Percentiles rank a stretch among this genome's conserved stretches.
Conservation (phyloP, 2,797 vertebrate species). For the Leucoraja ocellata region DNA sequence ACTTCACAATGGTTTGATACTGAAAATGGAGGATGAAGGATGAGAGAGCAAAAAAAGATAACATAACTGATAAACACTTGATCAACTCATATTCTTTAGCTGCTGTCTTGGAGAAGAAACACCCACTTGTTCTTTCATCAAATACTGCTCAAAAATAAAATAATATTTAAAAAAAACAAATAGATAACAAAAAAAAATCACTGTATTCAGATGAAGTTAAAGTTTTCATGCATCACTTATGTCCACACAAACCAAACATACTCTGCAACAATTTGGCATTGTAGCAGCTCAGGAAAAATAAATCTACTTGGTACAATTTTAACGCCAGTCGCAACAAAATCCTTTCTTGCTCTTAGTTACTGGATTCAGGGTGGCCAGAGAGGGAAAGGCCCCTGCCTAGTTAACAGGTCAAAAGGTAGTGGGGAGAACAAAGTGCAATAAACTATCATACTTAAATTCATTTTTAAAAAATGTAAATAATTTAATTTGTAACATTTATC, state of each 20-base stretch:
- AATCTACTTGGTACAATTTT: background rate
- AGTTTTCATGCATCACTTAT: background rate
- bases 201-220: background rate
- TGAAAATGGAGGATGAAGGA: background rate
- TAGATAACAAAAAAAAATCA: background rate
- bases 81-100: background rate
- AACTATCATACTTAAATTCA: background rate
- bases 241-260: background rate
- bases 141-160: background rate
- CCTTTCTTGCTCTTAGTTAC: no score
- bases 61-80: background rate
- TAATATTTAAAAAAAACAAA: background rate
- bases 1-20: background rate
- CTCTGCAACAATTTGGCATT: background rate
- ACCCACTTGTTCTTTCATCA: background rate
- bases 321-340: background rate
- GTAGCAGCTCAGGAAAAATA: background rate
- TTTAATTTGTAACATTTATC: background rate
- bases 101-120: background rate
- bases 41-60: background rate
- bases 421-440: background rate
- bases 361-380: background rate
- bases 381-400: background rate
- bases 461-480: conserved; percentile 6
- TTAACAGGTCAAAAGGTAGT: background rate